Conservation (phyloP, 92 coral and sea anemone species). For the Parazoanthus darwini region DNA sequence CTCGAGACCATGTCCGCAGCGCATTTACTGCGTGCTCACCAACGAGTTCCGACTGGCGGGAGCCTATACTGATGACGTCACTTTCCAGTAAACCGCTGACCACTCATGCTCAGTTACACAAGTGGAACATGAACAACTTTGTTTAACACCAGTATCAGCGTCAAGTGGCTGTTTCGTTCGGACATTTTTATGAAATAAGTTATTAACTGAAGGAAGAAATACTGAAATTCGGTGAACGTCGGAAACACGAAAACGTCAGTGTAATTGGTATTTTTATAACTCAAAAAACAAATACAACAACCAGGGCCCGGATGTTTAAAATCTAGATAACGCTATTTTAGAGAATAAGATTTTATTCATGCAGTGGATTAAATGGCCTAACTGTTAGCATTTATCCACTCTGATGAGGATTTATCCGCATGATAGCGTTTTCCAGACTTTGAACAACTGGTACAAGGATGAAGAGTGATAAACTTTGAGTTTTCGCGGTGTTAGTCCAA, state of each 20-base stretch:
- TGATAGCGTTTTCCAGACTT: not conserved
- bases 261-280: not conserved
- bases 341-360: too few species aligned
- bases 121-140: not conserved
- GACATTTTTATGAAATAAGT: not conserved
- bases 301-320: not conserved
- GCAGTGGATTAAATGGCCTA: not conserved
- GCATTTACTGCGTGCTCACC: constrained; percentile 96
- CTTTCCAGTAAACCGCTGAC: constrained; percentile 64
- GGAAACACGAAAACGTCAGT: not conserved
- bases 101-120: not conserved
- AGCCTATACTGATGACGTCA: constrained; percentile 95
- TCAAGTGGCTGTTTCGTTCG: not conserved
- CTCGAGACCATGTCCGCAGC: constrained; percentile 92
- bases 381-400: not conserved
- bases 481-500: not conserved
- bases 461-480: not conserved
- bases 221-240: not conserved
- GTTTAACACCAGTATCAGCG: not conserved
- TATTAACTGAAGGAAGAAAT: not conserved
- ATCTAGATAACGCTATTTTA: too few species aligned
- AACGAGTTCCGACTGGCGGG: constrained; percentile 97
- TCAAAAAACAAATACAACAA: not conserved
- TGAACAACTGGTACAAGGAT: not conserved
- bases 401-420: not conserved